Conservation (phyloP, 2,113 vertebrate genomes). For the Desmodus rotundus region DNA sequence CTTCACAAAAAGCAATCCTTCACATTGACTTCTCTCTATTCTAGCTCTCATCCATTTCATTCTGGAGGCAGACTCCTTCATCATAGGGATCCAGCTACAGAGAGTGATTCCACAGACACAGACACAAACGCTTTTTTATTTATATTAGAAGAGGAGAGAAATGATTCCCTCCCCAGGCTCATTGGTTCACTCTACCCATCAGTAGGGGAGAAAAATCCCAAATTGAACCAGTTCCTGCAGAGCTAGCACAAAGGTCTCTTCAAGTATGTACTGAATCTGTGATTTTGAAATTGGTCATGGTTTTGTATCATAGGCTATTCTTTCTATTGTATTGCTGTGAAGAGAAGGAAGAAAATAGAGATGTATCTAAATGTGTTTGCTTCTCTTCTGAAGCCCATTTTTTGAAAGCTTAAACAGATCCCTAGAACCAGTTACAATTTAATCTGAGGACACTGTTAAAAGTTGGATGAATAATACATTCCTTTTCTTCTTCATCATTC, state of each 20-base stretch:
- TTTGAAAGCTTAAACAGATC: neutral
- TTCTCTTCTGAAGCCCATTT: neutral
- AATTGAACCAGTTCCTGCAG: neutral
- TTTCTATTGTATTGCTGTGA: neutral
- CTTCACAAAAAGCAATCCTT: too few relatives aligned
- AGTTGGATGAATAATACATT: neutral
- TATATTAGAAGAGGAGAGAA: too few relatives aligned
- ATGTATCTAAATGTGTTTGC: neutral
- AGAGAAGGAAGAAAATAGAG: neutral
- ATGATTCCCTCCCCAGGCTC: neutral
- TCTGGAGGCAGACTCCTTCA: too few relatives aligned
- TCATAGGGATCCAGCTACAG: too few relatives aligned
- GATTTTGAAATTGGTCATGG: neutral
- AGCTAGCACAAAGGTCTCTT: neutral
- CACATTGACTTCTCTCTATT: too few relatives aligned
- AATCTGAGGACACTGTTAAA: neutral
- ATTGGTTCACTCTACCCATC: neutral
- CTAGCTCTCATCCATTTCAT: too few relatives aligned
- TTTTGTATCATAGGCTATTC: neutral
- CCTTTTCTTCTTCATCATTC: neutral
- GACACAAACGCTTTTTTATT: too few relatives aligned
- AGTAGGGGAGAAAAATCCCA: neutral
- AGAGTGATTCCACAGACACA: too few relatives aligned
- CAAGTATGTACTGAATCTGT: neutral
- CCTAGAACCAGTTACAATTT: neutral